phyloP scores from a whole-genome alignment of 2,797 vertebrate genomes.

The Lerista edwardsae region DNA sequence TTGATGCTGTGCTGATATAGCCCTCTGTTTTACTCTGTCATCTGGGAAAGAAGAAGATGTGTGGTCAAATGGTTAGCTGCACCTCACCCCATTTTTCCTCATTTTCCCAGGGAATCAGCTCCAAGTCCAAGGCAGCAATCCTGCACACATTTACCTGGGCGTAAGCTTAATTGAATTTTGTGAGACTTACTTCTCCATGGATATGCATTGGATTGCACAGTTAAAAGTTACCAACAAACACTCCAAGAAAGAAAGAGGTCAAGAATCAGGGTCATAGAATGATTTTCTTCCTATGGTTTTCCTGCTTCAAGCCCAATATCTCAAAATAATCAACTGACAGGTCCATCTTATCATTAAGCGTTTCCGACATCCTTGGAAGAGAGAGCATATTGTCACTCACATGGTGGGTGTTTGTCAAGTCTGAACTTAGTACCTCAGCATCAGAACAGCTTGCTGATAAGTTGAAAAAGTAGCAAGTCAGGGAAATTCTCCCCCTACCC shows the following conservation, averaged over 20 bases:
- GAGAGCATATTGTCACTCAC: slow-evolving; percentile 35
- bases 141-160: not conserved
- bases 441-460: slow-evolving; percentile 42
- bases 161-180: no score
- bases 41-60: not conserved
- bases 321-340: slow-evolving; percentile 51
- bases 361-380: slow-evolving; percentile 38
- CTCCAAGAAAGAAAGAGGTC: not conserved
- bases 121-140: not conserved
- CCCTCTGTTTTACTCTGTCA: no score
- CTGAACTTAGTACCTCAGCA: slow-evolving; percentile 29
- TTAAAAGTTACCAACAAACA: no score
- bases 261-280: not conserved
- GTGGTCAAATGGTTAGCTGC: not conserved
- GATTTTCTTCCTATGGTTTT: not conserved
- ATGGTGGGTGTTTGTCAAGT: slow-evolving; percentile 46
- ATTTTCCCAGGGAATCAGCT: not conserved
- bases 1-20: no score
- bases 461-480: slow-evolving; percentile 30
- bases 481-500: slow-evolving; percentile 53
- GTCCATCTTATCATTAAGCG: slow-evolving; percentile 37
- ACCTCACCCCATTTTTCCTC: not conserved
- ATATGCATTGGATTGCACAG: no score
- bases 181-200: no score
- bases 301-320: not conserved